Evolutionary conservation across 2,797 vertebrate genomes (phyloP), one percentile per base, ranked within the genome.

Genomic region (Gobionotothen gibberifrons): DNA sequence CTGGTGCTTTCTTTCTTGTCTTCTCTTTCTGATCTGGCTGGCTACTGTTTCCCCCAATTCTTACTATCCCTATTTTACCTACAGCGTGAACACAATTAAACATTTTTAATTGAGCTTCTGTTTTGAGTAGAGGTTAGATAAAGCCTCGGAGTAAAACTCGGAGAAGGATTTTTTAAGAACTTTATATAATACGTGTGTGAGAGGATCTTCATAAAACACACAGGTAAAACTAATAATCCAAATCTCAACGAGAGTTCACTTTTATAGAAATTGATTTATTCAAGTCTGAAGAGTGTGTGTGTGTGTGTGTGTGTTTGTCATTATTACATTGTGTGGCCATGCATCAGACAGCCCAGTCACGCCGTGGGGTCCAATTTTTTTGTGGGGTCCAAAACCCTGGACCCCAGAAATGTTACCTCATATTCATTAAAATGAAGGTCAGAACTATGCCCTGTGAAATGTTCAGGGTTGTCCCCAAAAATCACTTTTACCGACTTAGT

Each of bases 261-360:
- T 69, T 76, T 57, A 2, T 49, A 55, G 44, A 69, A 16, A 69
- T 64, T 21, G 58, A 59, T 88, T 58, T 72, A 56, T 68, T 48
- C 10, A 9, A 49, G 4, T 3, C 52, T 69, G 61, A 26, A 26
- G 4, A 5, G 32, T 36, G 32, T 36, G 32, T 36, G 32, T 32
- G 32, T 32, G 32, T 32, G 32, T 36, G 32, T 36, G 32, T 29
- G 29, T 29, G 29, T 29, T n/a, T n/a, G n/a, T n/a, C n/a, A n/a
- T n/a, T n/a, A n/a, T n/a, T n/a, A n/a, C n/a, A n/a, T n/a, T n/a
- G n/a, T n/a, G n/a, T n/a, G n/a, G n/a, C n/a, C n/a, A n/a, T n/a
- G n/a, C n/a, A n/a, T n/a, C n/a, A n/a, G n/a, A n/a, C n/a, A n/a
- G n/a, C n/a, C n/a, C n/a, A n/a, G n/a, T n/a, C n/a, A n/a, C n/a